Evolutionary conservation across 1,140 invertebrate genomes (phyloP), one percentile per base, ranked within the genome.

Genomic region (Zaprionus kolodkinae): DNA sequence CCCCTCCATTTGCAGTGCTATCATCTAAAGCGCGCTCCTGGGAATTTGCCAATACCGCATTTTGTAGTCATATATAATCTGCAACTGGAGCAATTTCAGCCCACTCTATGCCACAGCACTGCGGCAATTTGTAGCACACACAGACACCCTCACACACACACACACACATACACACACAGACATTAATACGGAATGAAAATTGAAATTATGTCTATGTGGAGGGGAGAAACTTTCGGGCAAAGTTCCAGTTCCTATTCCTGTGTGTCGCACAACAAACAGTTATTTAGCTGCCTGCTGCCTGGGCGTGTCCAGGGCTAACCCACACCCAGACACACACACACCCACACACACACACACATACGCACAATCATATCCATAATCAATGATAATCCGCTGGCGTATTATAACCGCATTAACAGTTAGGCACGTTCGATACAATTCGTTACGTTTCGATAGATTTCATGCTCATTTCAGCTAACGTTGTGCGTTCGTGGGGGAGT

Each of bases 321-420:
- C 27, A 35, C 56, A 63, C 36, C 21, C 21, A 21, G 62, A 65
- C 33, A 55, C 27, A 35, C 56, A 63, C 36, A 65, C 33, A 55
- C 27, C 27, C 56, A 63, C 36, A 43, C 25, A 33, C 2, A 52
- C 36, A 36, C 12, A 60, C 9, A 43, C 12, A 65, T 21, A 61
- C 35, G 25, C 17, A 72, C 45, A 79, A 54, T 76, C 72, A 69
- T 65, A 84, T 76, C 70, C 72, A 90, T 90, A 89, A 89, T 89
- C 85, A 89, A 89, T 89, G 85, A 89, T 89, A 89, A 89, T 89
- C 85, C 85, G 76, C 59, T 81, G 86, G 85, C 85, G 85, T 89
- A 89, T 89, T 89, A 89, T 89, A 89, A 89, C 85, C 85, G 78
- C 85, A 89, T 89, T 89, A 89, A 89, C 85, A 89, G 85, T 90